Evolutionary conservation across 2,888 invertebrate genomes (phyloP), one percentile per base, ranked within the genome.

Genomic region (Brachypterus glaber): DNA sequence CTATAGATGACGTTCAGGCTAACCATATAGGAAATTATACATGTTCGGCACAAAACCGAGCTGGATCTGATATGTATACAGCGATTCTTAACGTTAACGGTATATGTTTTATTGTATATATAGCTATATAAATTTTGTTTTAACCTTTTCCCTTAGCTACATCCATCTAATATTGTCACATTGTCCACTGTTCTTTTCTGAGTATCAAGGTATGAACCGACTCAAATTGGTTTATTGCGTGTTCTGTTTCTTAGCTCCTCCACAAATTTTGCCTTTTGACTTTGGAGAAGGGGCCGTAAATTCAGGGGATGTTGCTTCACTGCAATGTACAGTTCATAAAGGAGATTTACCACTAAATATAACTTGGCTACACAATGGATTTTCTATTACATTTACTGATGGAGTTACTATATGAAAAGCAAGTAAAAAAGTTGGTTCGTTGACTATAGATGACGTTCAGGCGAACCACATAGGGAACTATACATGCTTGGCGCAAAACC

Each of bases 11-110:
- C 16, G 77, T 77, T 36, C 69, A 71, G 33, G 73, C 71, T 30
- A 65, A 73, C 49, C 81, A 85, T 63, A 73, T 77, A 31, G 85
- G 85, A 47, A 78, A 76, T 60, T 86, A 84, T 62, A 82, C 82
- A 33, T 87, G 86, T 66, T 72, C 73, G 50, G 84, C 81, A 39
- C 72, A 72, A 47, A 85, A 84, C 66, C 62, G 64, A 47, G 80
- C 79, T 60, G 82, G 82, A 42, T 69, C 66, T 56, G 72, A 74
- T 50, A 74, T 72, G 55, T 74, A 76, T 66, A 74, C 77, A 41
- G 73, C 77, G 41, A 64, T 66, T 50, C 67, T 82, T 57, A 68
- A 73, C 55, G 77, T 82, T 54, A 77, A 79, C 67, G 80, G 79
- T 79, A 76, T 63, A 30, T 38, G 14, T 13, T 14, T 26, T 21